Percentiles rank a stretch among this genome's conserved stretches.
Conservation (phyloP, 92 coral and sea anemone genomes). For the Hydrozoanthus gracilis region DNA sequence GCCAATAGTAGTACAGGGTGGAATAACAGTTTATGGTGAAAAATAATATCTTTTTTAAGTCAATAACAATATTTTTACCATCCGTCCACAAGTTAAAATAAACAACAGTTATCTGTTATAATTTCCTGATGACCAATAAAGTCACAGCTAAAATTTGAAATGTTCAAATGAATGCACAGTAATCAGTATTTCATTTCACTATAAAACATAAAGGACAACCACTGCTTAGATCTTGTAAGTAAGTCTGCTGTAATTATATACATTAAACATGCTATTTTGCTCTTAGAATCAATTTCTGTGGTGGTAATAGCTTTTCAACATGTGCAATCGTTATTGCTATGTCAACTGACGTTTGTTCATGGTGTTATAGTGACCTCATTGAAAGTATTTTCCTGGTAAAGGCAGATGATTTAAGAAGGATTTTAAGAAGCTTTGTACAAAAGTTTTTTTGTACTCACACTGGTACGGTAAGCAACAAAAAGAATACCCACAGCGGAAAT, state of each 20-base stretch:
- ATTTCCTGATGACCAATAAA: no score
- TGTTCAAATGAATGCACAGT: not conserved
- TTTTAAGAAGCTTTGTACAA: not conserved
- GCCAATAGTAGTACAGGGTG: no score
- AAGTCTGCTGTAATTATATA: not conserved
- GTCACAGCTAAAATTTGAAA: not conserved
- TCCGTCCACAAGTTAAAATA: no score
- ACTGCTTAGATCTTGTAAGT: not conserved
- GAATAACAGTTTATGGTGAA: no score
- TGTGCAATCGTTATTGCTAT: not conserved
- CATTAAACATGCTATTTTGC: not conserved
- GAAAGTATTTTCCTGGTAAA: slow-evolving; percentile 17
- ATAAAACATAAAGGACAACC: not conserved
- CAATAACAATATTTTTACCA: no score
- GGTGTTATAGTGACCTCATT: not conserved
- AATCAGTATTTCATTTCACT: not conserved
- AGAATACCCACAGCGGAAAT: no score
- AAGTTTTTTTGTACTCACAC: not conserved
- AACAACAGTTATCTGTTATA: no score
- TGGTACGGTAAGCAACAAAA: not conserved
- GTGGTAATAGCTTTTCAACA: not conserved
- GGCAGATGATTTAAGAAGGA: not conserved
- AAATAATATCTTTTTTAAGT: no score
- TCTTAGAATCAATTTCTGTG: not conserved
- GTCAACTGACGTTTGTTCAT: not conserved